Evolutionary conservation across 2,797 vertebrate species (phyloP).

Genomic region (Nothura maculosa): DNA sequence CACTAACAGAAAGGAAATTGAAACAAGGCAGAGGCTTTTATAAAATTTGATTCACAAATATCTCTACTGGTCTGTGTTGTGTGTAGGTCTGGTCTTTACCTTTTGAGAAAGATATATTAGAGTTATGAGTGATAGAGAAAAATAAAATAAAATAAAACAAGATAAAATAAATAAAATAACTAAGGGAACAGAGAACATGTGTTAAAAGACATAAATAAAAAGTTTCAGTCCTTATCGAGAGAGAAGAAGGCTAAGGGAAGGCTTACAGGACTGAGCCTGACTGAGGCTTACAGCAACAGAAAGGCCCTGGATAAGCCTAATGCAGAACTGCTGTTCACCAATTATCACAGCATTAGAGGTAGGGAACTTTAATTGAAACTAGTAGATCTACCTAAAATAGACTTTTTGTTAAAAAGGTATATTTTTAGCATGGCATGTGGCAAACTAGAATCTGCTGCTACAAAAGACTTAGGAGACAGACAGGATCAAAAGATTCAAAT

Average conservation of each 20-base stretch:
- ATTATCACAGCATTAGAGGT: background rate
- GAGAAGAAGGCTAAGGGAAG: background rate
- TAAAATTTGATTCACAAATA: background rate
- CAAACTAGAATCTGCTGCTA: background rate
- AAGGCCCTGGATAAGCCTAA: background rate
- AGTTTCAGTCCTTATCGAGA: background rate
- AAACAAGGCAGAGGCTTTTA: background rate
- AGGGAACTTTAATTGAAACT: background rate
- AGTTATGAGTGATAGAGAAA: background rate
- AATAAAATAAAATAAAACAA: background rate
- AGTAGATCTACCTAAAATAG: background rate
- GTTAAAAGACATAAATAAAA: background rate
- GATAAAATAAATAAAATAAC: background rate
- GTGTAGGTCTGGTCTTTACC: background rate
- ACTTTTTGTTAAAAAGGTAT: background rate
- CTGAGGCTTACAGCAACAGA: background rate
- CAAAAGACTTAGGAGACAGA: background rate
- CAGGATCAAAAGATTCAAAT: background rate
- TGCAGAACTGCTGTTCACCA: background rate
- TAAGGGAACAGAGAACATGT: background rate
- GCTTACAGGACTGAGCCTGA: too few species aligned
- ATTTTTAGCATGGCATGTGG: background rate
- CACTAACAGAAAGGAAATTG: background rate
- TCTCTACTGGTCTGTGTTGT: background rate
- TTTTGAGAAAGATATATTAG: background rate